phyloP scores from a whole-genome alignment of 92 coral and sea anemone genomes.

The Micromussa lordhowensis region DNA sequence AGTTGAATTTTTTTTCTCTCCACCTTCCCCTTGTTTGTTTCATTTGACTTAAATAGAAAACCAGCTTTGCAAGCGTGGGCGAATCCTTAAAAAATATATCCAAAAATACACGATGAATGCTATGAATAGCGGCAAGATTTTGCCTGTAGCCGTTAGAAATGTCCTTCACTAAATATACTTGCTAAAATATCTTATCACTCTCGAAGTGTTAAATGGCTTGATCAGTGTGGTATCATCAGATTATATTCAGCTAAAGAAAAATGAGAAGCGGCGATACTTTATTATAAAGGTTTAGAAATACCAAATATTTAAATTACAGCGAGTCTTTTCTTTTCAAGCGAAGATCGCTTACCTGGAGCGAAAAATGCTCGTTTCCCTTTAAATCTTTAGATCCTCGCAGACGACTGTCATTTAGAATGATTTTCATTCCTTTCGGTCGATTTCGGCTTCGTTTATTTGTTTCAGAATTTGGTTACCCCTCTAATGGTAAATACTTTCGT shows the following conservation, averaged over 20 bases:
- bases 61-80: conserved; percentile 23
- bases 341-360: not conserved
- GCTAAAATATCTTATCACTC: not conserved
- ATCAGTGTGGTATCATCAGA: not conserved
- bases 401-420: not conserved
- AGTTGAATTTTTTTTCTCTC: not conserved
- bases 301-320: not conserved
- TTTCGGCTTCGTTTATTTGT: not conserved
- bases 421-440: not conserved
- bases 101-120: not conserved
- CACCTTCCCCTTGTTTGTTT: not conserved
- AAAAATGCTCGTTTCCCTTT: not conserved
- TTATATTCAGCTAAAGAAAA: not conserved
- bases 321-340: not conserved
- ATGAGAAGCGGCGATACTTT: not conserved
- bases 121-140: not conserved
- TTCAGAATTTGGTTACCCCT: not conserved
- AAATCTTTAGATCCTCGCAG: not conserved
- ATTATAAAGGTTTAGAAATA: not conserved
- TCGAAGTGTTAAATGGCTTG: not conserved
- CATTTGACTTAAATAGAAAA: not conserved
- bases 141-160: not conserved
- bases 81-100: not conserved
- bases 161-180: not conserved
- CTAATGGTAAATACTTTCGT: no score